phyloP scores from a whole-genome alignment of 2,888 invertebrate species.

The Philaethria dido region DNA sequence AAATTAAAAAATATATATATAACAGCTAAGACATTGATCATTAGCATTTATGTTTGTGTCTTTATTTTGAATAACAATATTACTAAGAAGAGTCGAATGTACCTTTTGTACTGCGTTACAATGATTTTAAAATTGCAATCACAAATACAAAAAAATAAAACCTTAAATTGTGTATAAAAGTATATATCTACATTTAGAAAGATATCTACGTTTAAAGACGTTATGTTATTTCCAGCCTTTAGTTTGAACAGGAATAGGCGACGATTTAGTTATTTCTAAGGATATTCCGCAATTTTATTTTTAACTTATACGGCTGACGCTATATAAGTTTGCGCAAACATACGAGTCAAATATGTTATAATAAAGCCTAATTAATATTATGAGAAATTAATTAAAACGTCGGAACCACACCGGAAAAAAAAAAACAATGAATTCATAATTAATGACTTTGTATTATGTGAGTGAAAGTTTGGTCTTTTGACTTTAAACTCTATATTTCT shows the following conservation, averaged over 20 bases:
- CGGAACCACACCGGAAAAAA: conserved; percentile 22
- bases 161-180: no score
- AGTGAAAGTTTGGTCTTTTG: conserved; percentile 15
- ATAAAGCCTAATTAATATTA: conserved; percentile 8
- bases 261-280: conserved; percentile 14
- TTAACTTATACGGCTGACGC: not conserved
- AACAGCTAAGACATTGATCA: no score
- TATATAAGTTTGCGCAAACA: not conserved
- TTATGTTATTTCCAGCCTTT: not conserved
- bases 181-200: no score
- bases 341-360: conserved; percentile 4
- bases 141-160: not conserved
- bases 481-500: no score
- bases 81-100: not conserved
- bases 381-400: conserved; percentile 28
- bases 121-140: not conserved
- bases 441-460: conserved; percentile 8
- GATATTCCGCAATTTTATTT: conserved; percentile 1
- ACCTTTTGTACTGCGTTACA: not conserved
- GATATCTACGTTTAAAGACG: not conserved
- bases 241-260: not conserved
- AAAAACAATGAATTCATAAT: conserved; percentile 33
- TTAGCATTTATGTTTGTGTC: no score
- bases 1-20: no score
- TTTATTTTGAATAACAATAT: not conserved